Conservation (phyloP, 2,888 invertebrate genomes). For the Bellardia bayeri region DNA sequence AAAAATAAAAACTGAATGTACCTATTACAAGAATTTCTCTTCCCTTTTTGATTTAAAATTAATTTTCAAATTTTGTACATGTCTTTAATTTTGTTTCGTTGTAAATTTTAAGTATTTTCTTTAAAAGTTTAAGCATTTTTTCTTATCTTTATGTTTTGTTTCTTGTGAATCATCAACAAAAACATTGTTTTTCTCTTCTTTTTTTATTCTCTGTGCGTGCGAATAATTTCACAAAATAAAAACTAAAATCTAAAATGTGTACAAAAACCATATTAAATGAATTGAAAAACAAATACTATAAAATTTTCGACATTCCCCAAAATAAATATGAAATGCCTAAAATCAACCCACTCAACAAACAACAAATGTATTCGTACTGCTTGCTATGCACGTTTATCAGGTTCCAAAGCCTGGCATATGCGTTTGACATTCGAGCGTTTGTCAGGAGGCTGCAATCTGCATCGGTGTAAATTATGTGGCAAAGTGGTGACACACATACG, state of each 20-base stretch:
- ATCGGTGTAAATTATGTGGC: constrained; percentile 97
- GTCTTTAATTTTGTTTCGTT: constrained; percentile 59
- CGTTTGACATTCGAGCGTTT: constrained; percentile 97
- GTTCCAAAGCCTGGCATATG: constrained; percentile 98
- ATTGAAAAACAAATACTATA: constrained; percentile 66
- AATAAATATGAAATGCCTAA: constrained; percentile 65
- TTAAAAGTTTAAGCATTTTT: constrained; percentile 66
- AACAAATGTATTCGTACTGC: background rate
- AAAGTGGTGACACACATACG: constrained; percentile 97
- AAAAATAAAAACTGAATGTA: constrained; percentile 29
- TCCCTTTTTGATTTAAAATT: constrained; percentile 25
- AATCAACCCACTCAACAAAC: constrained; percentile 41
- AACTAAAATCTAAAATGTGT: constrained; percentile 50
- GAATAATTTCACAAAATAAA: constrained; percentile 74
- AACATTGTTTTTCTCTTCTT: constrained; percentile 84
- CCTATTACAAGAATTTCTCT: constrained; percentile 41
- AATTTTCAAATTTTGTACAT: constrained; percentile 57
- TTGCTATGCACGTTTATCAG: constrained; percentile 87
- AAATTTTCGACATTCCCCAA: constrained; percentile 58
- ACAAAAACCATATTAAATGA: constrained; percentile 65
- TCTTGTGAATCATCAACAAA: constrained; percentile 84
- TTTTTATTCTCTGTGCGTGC: constrained; percentile 83
- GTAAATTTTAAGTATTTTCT: constrained; percentile 63
- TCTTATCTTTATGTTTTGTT: constrained; percentile 78
- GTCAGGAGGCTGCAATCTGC: constrained; percentile 96